These are phyloP conservation scores for Barbus barbus DNA, from an alignment of 2,113 vertebrate species.

Conservation along the genomic window DNA sequence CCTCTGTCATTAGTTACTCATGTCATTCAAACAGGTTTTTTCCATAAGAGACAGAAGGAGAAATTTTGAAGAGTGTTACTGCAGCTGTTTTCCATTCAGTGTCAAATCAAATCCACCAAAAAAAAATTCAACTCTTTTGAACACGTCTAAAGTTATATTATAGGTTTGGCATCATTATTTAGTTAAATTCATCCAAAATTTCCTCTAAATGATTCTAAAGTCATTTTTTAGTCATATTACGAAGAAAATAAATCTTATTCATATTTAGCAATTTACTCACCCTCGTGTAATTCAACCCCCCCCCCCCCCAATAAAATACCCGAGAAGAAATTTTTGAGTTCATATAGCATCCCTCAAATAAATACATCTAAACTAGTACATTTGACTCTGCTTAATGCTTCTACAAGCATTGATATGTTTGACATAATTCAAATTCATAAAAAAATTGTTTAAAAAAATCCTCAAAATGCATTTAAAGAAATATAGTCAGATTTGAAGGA, in stretches of 20 bases:
- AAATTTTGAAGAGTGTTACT: not conserved
- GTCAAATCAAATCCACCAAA: not conserved
- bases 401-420: not conserved
- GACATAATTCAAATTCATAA: not conserved
- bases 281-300: no score
- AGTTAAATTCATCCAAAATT: not conserved
- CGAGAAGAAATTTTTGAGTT: not conserved
- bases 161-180: not conserved
- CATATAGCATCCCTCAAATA: not conserved
- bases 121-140: not conserved
- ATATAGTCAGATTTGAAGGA: not conserved
- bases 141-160: not conserved
- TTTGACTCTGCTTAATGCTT: not conserved
- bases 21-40: not conserved
- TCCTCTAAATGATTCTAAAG: not conserved
- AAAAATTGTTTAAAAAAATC: not conserved
- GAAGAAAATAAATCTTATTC: not conserved
- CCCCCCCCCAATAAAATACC: no score
- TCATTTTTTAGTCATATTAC: not conserved
- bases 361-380: not conserved
- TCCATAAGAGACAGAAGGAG: not conserved
- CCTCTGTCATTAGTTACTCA: not conserved
- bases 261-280: not conserved
- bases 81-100: not conserved
- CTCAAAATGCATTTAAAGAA: not conserved